Evolutionary conservation across 2,888 invertebrate species (phyloP).

Genomic region (Neria commutata): DNA sequence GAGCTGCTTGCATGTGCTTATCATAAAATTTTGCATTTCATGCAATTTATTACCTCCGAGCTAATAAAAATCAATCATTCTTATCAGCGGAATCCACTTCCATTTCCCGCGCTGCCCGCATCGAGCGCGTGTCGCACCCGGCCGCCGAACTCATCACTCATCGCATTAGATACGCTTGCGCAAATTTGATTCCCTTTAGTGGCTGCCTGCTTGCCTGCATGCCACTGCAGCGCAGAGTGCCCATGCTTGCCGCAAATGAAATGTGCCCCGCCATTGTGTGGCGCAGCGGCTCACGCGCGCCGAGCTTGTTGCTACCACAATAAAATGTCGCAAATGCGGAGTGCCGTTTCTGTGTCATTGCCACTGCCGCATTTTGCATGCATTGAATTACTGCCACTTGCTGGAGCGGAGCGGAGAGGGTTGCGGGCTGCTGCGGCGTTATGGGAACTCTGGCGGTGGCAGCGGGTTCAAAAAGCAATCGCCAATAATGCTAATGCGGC

Average conservation of each 20-base stretch:
- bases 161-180: slow-evolving; percentile 21
- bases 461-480: slow-evolving; percentile 2
- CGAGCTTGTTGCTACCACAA: slow-evolving; percentile 7
- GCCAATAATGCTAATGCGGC: slow-evolving; percentile 9
- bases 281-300: neutral
- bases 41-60: neutral
- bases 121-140: neutral
- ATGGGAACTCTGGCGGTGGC: too few relatives aligned
- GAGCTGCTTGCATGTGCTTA: neutral
- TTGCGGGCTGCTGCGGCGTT: too few relatives aligned
- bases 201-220: neutral
- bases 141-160: slow-evolving; percentile 13
- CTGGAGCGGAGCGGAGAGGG: slow-evolving; percentile 4
- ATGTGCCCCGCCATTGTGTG: slow-evolving; percentile 1
- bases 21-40: neutral
- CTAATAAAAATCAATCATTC: neutral
- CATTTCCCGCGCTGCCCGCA: neutral
- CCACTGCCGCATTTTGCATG: neutral
- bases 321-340: slow-evolving; percentile 11
- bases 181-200: slow-evolving; percentile 6
- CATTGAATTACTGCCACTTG: slow-evolving; percentile 15
- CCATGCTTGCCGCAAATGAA: neutral
- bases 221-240: neutral
- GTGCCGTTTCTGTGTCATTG: neutral
- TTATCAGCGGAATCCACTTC: neutral